phyloP scores from a whole-genome alignment of 2,888 invertebrate genomes.

The Ctena decussata region DNA sequence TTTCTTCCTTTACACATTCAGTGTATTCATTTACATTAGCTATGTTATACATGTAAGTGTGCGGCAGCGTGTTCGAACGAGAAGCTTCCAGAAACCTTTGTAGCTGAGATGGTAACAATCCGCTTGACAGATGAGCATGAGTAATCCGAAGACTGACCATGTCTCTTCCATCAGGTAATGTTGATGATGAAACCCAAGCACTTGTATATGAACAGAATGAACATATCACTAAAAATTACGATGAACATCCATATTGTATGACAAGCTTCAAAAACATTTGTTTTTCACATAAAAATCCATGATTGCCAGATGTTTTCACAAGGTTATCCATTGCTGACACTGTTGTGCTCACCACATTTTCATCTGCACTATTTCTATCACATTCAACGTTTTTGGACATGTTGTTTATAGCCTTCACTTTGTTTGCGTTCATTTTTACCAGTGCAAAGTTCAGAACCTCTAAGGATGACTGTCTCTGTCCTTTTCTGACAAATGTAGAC shows the following conservation, averaged over 20 bases:
- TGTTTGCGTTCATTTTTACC: not conserved
- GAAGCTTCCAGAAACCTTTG: not conserved
- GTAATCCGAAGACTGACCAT: conserved; percentile 1
- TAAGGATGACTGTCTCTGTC: not conserved
- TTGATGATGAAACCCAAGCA: conserved; percentile 4
- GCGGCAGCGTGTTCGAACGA: not conserved
- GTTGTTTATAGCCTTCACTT: not conserved
- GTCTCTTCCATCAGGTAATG: conserved; percentile 1
- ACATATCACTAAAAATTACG: not conserved
- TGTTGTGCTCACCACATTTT: not conserved
- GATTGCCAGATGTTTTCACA: not conserved
- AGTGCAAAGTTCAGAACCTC: not conserved
- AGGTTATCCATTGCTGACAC: not conserved
- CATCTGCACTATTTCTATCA: not conserved
- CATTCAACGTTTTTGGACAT: not conserved
- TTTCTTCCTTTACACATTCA: not conserved
- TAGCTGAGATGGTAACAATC: conserved; percentile 14
- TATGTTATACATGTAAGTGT: not conserved
- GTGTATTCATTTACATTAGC: not conserved
- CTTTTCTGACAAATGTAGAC: not conserved
- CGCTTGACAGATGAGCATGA: conserved; percentile 1
- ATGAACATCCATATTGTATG: not conserved
- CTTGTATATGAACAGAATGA: not conserved
- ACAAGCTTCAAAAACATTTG: not conserved
- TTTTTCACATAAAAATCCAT: conserved; percentile 1